Evolutionary conservation across 30 jellyfish, hydroid and myxozoan genomes (phyloP).

Genomic region (Nemopilema nomurai): DNA sequence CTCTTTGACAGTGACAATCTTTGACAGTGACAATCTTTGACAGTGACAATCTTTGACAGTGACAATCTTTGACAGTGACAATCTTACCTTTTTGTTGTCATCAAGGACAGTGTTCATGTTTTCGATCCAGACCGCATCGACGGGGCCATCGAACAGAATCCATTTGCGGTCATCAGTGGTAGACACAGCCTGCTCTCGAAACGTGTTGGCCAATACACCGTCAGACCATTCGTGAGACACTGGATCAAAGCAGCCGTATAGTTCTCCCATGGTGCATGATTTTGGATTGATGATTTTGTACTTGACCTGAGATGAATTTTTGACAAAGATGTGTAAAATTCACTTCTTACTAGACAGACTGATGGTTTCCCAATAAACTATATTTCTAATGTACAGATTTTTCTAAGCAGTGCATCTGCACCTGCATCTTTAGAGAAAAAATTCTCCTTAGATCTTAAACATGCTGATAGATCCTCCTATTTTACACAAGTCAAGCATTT

Average conservation of each 20-base stretch:
- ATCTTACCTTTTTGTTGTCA: slow-evolving; percentile 86
- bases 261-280: slow-evolving; percentile 93
- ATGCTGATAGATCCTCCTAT: no score
- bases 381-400: no score
- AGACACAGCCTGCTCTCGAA: slow-evolving; percentile 92
- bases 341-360: neutral
- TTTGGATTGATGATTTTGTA: slow-evolving; percentile 95
- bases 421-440: no score
- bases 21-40: no score
- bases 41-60: no score
- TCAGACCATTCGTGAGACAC: slow-evolving; percentile 99
- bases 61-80: no score
- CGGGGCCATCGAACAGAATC: slow-evolving; percentile 98
- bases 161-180: slow-evolving; percentile 89
- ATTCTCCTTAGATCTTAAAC: no score
- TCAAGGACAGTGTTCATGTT: slow-evolving; percentile 97
- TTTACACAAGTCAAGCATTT: no score
- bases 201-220: slow-evolving; percentile 90
- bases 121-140: slow-evolving; percentile 98
- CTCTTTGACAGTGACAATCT: no score
- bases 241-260: slow-evolving; percentile 92
- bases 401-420: no score
- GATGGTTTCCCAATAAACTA: no score
- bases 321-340: neutral
- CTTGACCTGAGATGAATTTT: slow-evolving; percentile 66